Percentiles rank a stretch among this genome's conserved stretches.
phyloP scores from a whole-genome alignment of 2,113 vertebrate species.

The Australoheros scitulus region DNA sequence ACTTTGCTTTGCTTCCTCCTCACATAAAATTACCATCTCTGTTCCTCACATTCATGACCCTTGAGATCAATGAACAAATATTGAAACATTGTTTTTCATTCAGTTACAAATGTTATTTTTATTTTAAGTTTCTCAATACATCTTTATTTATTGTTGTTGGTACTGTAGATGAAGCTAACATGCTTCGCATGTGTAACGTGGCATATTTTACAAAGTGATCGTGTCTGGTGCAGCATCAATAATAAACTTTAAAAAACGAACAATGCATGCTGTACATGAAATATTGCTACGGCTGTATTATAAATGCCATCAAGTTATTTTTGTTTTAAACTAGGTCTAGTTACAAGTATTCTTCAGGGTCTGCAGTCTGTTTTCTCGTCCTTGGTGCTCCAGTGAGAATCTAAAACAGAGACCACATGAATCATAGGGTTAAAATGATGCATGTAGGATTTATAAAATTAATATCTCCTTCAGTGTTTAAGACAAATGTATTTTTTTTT shows the following conservation, averaged over 20 bases:
- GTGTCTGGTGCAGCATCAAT: not conserved
- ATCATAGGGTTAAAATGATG: not conserved
- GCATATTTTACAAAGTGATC: not conserved
- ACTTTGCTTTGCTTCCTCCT: not conserved
- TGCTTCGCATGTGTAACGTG: not conserved
- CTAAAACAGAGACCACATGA: not conserved
- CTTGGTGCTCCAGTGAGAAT: not conserved
- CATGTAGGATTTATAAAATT: not conserved
- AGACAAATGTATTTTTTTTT: not conserved
- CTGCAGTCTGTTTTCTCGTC: slow-evolving; percentile 7
- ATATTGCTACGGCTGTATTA: not conserved
- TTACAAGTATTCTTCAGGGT: not conserved
- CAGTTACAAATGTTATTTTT: not conserved
- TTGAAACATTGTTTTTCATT: not conserved
- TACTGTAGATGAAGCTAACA: not conserved
- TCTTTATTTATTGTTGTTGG: not conserved
- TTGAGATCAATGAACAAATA: not conserved
- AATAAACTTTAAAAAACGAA: not conserved
- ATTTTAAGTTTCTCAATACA: not conserved
- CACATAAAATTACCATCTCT: not conserved
- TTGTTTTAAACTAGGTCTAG: not conserved
- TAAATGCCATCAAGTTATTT: not conserved
- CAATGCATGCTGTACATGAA: not conserved
- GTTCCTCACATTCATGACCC: not conserved
- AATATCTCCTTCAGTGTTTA: not conserved